Conservation (phyloP, 2,888 invertebrate genomes). For the Pristionchus maxplancki region DNA sequence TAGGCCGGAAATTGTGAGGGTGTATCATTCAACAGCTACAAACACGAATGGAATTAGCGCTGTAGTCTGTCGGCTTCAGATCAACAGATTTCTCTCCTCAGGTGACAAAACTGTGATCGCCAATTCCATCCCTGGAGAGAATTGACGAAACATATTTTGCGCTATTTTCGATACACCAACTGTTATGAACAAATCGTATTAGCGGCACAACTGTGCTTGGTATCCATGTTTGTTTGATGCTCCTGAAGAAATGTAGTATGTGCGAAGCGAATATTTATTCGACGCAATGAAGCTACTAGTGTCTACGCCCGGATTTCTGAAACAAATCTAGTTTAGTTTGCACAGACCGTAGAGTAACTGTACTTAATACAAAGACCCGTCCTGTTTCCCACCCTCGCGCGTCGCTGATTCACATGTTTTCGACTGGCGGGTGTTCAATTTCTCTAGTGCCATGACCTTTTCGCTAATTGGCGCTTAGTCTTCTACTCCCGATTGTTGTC, state of each 20-base stretch:
- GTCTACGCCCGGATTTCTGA: neutral
- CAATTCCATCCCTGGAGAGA: neutral
- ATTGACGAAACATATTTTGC: too few species aligned
- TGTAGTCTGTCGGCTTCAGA: neutral
- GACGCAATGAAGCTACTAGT: too few species aligned
- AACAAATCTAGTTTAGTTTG: neutral
- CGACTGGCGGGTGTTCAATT: neutral
- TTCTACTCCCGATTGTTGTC: neutral
- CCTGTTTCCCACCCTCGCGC: neutral
- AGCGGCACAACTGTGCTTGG: neutral
- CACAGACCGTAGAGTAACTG: too few species aligned
- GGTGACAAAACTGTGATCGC: neutral
- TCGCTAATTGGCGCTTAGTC: neutral
- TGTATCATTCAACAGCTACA: neutral
- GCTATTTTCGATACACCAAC: too few species aligned
- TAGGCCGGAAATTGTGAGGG: neutral
- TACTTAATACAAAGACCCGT: neutral
- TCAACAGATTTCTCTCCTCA: neutral
- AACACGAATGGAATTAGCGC: neutral
- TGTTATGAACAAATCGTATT: neutral
- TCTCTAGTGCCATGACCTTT: neutral
- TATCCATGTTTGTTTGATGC: neutral
- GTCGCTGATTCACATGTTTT: neutral
- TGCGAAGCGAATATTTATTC: too few species aligned
- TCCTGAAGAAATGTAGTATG: neutral